phyloP scores from a whole-genome alignment of 1,140 invertebrate genomes.

The Acromyrmex heyeri region DNA sequence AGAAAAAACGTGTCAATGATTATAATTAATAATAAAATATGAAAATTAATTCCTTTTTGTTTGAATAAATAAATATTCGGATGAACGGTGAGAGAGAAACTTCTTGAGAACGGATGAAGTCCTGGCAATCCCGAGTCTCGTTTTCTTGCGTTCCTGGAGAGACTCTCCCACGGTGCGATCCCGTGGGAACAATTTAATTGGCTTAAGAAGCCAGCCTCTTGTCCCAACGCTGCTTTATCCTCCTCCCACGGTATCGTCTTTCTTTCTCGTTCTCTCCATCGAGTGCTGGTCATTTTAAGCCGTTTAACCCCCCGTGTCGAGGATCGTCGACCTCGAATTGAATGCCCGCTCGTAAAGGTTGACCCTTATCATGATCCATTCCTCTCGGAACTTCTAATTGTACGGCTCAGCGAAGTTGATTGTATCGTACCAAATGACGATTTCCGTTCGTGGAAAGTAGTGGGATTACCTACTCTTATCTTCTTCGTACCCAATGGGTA shows the following conservation, averaged over 20 bases:
- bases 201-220: conserved; percentile 65
- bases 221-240: conserved; percentile 64
- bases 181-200: conserved; percentile 83
- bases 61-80: neutral
- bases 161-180: conserved; percentile 82
- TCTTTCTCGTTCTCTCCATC: conserved; percentile 38
- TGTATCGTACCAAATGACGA: conserved; percentile 37
- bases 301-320: conserved; percentile 68
- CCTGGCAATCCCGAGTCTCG: conserved; percentile 71
- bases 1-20: neutral
- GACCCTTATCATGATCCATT: conserved; percentile 63
- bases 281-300: conserved; percentile 55
- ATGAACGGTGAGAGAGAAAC: conserved; percentile 42
- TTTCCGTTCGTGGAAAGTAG: neutral
- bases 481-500: neutral
- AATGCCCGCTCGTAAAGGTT: conserved; percentile 65
- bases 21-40: neutral
- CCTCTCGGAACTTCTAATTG: conserved; percentile 48
- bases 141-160: conserved; percentile 78
- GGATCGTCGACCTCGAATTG: conserved; percentile 68
- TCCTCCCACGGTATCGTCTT: conserved; percentile 17
- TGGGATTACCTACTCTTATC: neutral
- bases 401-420: conserved; percentile 3
- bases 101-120: conserved; percentile 72
- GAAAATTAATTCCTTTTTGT: neutral